Evolutionary conservation across 2,888 invertebrate genomes (phyloP), one percentile per base, ranked within the genome.

Genomic region (Mesochorus sp.): DNA sequence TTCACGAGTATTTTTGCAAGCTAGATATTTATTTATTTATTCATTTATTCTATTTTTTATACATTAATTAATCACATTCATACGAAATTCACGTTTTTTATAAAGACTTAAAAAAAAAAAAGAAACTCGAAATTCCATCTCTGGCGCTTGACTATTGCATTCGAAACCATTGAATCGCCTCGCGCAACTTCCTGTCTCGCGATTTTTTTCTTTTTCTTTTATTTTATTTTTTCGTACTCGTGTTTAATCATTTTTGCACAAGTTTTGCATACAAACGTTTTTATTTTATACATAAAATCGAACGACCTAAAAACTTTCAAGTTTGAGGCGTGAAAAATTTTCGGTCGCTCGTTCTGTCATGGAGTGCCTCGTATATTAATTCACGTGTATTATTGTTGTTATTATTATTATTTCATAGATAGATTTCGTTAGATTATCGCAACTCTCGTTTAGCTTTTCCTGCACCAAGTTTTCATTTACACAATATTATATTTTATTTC

Each of bases 1-100:
- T 67, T 77, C 76, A 70, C 79, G 49, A 82, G 66, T 53, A 74
- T 71, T 73, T 80, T 62, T 76, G 80, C 80, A 76, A 78, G 81
- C 81, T 82, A 76, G 66, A 70, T 24, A 39, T 61, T 57, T 62
- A 61, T 71, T 67, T 31, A 62, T 51, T 51, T 31, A 70, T 57
- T 31, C 28, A 44, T 24, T 31, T 47, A 37, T 73, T 67, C 75
- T 49, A 59, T 47, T 74, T 42, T 55, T 49, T 72, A 31, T 75
- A 53, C 64, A 53, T 72, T 12, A 17, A 49, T 68, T 42, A 55
- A 53, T 74, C 68, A 72, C 70, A 51, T 31, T 80, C 80, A 70
- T 76, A 31, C 61, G 49, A 76, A 72, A 55, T 34, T 47, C 34
- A 77, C 70, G 44, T 77, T 31, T 57, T 53, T 53, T 34, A 51